Percentiles rank a stretch among this genome's conserved stretches.
These are phyloP conservation scores for Zygogramma bicolorata DNA, from an alignment of 2,888 invertebrate genomes.

Conservation along the genomic window DNA sequence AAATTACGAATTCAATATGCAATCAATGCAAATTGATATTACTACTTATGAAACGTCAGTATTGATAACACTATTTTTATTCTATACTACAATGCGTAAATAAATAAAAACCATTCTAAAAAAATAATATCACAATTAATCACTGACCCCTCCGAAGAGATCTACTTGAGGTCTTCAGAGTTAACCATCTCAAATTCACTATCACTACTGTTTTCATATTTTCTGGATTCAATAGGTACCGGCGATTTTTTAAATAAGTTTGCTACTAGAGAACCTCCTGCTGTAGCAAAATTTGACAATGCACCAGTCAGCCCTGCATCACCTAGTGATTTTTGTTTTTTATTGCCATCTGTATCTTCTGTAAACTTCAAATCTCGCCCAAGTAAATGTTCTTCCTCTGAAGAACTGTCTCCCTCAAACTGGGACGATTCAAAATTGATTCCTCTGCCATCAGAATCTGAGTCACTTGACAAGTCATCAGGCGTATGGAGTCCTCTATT, in stretches of 20 bases:
- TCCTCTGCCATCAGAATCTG: constrained; percentile 60
- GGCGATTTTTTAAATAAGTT: constrained; percentile 46
- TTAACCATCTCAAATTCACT: constrained; percentile 65
- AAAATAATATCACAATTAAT: constrained; percentile 20
- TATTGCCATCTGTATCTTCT: constrained; percentile 38
- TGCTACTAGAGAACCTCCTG: constrained; percentile 44
- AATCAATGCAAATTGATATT: too few species aligned
- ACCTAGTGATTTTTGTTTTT: constrained; percentile 6
- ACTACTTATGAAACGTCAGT: too few species aligned
- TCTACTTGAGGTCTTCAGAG: constrained; percentile 52
- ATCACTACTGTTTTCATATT: constrained; percentile 56
- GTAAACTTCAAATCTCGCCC: constrained; percentile 59
- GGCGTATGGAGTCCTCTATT: constrained; percentile 35
- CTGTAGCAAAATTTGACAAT: constrained; percentile 40
- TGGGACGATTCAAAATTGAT: constrained; percentile 65
- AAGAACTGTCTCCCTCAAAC: constrained; percentile 64
- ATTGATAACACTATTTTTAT: too few species aligned
- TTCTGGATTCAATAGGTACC: constrained; percentile 26
- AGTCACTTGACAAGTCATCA: constrained; percentile 61
- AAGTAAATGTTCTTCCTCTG: constrained; percentile 62
- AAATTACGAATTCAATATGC: too few species aligned
- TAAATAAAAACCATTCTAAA: constrained; percentile 26
- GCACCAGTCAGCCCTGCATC: constrained; percentile 27
- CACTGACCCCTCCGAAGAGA: background rate
- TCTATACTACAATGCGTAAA: too few species aligned